Conservation (phyloP, 2,797 vertebrate genomes). For the Falco cherrug region DNA sequence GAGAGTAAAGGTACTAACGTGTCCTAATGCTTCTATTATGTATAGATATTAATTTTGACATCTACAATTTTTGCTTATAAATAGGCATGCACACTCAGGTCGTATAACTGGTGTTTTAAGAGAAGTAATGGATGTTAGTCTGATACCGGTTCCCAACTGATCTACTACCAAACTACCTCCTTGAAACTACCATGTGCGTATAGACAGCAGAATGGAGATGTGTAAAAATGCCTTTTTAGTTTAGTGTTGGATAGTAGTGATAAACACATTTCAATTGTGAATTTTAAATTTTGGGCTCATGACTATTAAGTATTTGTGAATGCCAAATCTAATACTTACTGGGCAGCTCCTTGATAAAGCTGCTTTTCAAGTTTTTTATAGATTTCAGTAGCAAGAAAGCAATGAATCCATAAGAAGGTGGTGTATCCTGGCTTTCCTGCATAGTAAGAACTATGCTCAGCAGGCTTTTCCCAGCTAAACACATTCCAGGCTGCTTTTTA, state of each 20-base stretch:
- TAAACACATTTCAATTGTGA: neutral
- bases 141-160: neutral
- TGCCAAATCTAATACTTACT: neutral
- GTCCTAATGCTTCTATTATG: neutral
- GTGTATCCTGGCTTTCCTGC: neutral
- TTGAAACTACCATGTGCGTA: neutral
- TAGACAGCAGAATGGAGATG: rapidly evolving
- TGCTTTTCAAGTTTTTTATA: neutral
- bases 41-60: neutral
- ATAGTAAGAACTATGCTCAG: neutral
- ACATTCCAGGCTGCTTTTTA: neutral
- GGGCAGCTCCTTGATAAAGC: neutral
- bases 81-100: neutral
- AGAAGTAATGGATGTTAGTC: neutral
- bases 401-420: neutral
- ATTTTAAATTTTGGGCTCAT: neutral
- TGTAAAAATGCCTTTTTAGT: neutral
- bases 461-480: neutral
- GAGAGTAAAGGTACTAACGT: neutral
- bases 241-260: neutral
- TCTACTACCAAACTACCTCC: neutral
- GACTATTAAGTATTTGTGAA: neutral
- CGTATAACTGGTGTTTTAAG: neutral
- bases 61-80: neutral
- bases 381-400: neutral